Evolutionary conservation across 2,888 invertebrate species (phyloP).

Genomic region (Chorisops tibialis): DNA sequence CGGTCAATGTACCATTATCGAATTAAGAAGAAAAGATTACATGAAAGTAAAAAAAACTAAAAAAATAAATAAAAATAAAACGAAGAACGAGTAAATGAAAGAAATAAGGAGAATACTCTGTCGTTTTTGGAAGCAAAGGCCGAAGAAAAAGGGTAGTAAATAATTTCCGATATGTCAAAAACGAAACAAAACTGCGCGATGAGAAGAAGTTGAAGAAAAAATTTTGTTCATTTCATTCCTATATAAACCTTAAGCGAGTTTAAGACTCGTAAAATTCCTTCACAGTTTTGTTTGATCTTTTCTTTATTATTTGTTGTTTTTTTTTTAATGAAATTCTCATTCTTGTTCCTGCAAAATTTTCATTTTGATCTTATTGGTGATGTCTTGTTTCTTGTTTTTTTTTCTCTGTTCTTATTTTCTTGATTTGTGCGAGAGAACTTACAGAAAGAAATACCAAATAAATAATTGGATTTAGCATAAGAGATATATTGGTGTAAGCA

Average conservation of each 20-base stretch:
- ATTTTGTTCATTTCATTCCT: neutral
- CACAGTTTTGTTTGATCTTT: constrained; percentile 2
- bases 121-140: neutral
- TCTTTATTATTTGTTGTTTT: neutral
- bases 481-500: constrained; percentile 28
- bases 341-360: too few relatives aligned
- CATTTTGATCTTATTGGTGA: too few relatives aligned
- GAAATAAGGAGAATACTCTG: neutral
- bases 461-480: constrained; percentile 32
- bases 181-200: neutral
- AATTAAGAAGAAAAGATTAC: constrained; percentile 14
- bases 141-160: constrained; percentile 10
- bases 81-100: neutral
- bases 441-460: constrained; percentile 29
- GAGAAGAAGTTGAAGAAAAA: too few relatives aligned
- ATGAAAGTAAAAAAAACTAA: neutral
- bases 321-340: neutral
- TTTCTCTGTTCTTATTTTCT: neutral
- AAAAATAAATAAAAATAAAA: too few relatives aligned
- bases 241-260: neutral
- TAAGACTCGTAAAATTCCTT: constrained; percentile 7
- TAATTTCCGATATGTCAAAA: constrained; percentile 23
- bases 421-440: neutral
- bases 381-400: neutral
- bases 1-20: constrained; percentile 23